Conservation (phyloP, 2,888 invertebrate species). For the Spisula solida region DNA sequence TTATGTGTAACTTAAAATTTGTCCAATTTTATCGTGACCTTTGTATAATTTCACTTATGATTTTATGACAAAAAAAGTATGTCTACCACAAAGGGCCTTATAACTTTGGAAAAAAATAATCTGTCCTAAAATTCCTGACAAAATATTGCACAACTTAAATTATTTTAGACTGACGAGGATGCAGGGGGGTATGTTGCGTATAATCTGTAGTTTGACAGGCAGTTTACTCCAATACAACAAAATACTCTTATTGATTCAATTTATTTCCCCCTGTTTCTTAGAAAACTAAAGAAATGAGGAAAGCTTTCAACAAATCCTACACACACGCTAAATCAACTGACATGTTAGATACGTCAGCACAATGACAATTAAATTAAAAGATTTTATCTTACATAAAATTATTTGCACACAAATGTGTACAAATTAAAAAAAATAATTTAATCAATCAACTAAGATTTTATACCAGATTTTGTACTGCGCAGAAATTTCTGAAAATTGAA, state of each 20-base stretch:
- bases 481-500: too few relatives aligned
- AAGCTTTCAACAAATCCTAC: not conserved
- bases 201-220: not conserved
- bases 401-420: not conserved
- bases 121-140: too few relatives aligned
- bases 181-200: not conserved
- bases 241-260: constrained; percentile 1
- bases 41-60: too few relatives aligned
- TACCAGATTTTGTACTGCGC: not conserved
- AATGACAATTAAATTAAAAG: not conserved
- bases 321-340: not conserved
- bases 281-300: too few relatives aligned
- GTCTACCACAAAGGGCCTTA: too few relatives aligned
- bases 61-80: too few relatives aligned
- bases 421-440: not conserved
- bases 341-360: not conserved
- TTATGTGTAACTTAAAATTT: too few relatives aligned
- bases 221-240: not conserved
- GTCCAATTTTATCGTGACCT: too few relatives aligned
- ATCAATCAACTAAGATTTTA: not conserved
- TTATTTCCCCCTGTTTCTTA: not conserved
- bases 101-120: too few relatives aligned
- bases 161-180: too few relatives aligned
- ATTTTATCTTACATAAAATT: not conserved
- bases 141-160: too few relatives aligned